phyloP scores from a whole-genome alignment of 2,113 vertebrate species.

The Festucalex cinctus region DNA sequence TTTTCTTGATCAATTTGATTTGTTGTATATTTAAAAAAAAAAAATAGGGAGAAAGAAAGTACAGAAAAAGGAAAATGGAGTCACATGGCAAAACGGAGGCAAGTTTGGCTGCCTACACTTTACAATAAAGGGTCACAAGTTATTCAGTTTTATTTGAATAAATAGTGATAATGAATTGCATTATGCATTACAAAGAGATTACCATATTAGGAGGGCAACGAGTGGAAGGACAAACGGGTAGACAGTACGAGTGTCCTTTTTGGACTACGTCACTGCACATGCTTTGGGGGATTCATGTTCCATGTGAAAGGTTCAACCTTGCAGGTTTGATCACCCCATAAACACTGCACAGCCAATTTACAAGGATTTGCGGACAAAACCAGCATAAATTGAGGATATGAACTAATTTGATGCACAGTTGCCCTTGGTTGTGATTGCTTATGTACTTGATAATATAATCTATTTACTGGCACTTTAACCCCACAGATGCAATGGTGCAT shows the following conservation, averaged over 20 bases:
- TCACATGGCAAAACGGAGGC: background rate
- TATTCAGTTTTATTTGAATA: slow-evolving; percentile 17
- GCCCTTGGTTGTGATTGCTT: slow-evolving; percentile 7
- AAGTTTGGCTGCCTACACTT: slow-evolving; percentile 2
- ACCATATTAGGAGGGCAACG: slow-evolving; percentile 35
- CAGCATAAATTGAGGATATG: slow-evolving; percentile 1
- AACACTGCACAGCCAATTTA: slow-evolving; percentile 18
- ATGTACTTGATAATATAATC: background rate
- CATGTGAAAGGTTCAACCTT: slow-evolving; percentile 43
- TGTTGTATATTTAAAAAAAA: background rate
- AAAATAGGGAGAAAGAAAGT: background rate
- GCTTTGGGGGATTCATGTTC: slow-evolving; percentile 28
- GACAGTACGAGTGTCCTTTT: slow-evolving; percentile 24
- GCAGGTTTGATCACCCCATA: slow-evolving; percentile 16
- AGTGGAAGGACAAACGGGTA: slow-evolving; percentile 44
- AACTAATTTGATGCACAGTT: slow-evolving; percentile 1
- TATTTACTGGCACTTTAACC: background rate
- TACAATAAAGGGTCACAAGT: slow-evolving; percentile 30
- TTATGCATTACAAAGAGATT: slow-evolving; percentile 43
- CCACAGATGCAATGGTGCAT: background rate
- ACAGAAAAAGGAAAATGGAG: background rate
- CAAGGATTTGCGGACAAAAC: slow-evolving; percentile 11
- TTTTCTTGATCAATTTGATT: background rate
- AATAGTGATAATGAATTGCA: slow-evolving; percentile 25
- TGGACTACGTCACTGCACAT: slow-evolving; percentile 24